These are phyloP conservation scores for Microcebus griseorufus DNA, from an alignment of 2,113 vertebrate genomes.

Conservation along the genomic window DNA sequence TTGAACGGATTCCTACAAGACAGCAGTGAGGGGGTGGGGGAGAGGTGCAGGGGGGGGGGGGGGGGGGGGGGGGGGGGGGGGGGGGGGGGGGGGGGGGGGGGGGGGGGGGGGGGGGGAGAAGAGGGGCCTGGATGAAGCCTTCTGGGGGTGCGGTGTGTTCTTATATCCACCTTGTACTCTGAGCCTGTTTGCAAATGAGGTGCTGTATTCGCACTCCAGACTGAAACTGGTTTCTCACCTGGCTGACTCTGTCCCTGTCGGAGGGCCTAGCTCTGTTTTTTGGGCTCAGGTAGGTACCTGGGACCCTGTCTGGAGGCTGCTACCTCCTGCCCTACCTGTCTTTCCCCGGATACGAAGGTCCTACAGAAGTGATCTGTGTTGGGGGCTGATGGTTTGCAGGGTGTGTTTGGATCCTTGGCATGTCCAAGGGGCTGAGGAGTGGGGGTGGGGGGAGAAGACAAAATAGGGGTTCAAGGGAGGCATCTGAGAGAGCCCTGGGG, in stretches of 20 bases:
- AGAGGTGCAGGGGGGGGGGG: neutral
- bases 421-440: neutral
- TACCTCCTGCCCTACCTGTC: neutral
- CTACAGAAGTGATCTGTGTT: neutral
- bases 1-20: constrained; percentile 87
- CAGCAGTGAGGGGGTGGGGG: neutral
- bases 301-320: neutral
- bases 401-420: neutral
- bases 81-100: neutral
- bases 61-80: neutral
- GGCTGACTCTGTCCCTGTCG: neutral
- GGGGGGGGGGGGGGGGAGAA: neutral
- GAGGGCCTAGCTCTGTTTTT: neutral
- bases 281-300: neutral
- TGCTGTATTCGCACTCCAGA: neutral
- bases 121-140: neutral
- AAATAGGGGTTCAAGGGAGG: neutral
- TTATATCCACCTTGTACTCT: neutral
- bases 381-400: no score
- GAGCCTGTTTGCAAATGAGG: neutral
- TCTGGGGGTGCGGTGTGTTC: neutral
- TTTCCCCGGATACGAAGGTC: neutral
- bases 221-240: neutral
- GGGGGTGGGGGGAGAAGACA: neutral
- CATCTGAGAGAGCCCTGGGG: neutral